Conservation (phyloP, 2,888 invertebrate species). For the Lamellibrachia columna region DNA sequence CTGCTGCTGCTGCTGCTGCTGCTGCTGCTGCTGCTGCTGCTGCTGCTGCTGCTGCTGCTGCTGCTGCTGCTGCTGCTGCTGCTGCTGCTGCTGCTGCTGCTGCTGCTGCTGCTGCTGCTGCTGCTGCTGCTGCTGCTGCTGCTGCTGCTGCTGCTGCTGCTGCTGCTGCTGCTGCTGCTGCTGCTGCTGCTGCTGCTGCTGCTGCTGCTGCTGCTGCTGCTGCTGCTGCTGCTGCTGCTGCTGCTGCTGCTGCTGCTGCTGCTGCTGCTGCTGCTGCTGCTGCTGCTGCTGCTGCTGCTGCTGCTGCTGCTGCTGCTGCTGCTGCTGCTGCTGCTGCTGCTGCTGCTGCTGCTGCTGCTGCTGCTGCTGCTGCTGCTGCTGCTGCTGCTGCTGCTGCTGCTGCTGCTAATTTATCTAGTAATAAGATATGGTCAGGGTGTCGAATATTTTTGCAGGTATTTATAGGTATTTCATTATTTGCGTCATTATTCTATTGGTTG, state of each 20-base stretch:
- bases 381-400: neutral
- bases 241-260: slow-evolving; percentile 19
- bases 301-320: slow-evolving; percentile 19
- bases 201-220: slow-evolving; percentile 19
- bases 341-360: slow-evolving; percentile 19
- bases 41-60: slow-evolving; percentile 19
- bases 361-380: slow-evolving; percentile 19
- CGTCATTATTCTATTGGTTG: no score
- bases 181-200: slow-evolving; percentile 14
- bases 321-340: slow-evolving; percentile 19
- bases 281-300: slow-evolving; percentile 19
- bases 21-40: slow-evolving; percentile 18
- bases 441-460: no score
- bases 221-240: slow-evolving; percentile 19
- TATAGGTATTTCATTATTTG: no score
- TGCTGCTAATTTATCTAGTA: no score
- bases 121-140: slow-evolving; percentile 19
- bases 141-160: slow-evolving; percentile 14
- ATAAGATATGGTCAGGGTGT: no score
- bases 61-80: slow-evolving; percentile 19
- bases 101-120: slow-evolving; percentile 13
- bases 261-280: slow-evolving; percentile 14
- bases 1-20: slow-evolving; percentile 1
- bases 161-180: slow-evolving; percentile 19
- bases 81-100: slow-evolving; percentile 19